Percentiles rank a stretch among this genome's conserved stretches.
These are phyloP conservation scores for Stegophylla sp. DNA, from an alignment of 2,888 invertebrate species.

Conservation along the genomic window DNA sequence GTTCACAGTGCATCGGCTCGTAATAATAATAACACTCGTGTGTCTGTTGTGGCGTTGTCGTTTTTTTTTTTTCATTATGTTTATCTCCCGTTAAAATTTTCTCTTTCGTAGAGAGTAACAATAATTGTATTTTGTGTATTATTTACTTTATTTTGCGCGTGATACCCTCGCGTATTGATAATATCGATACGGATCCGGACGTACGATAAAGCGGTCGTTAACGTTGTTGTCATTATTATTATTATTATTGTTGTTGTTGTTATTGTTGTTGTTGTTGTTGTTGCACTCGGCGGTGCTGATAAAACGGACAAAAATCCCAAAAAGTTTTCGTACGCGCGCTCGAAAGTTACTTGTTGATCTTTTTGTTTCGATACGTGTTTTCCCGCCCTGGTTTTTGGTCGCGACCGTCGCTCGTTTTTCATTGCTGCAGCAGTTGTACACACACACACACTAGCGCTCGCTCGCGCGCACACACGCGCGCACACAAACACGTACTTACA, in stretches of 20 bases:
- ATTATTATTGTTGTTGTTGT: too few relatives aligned
- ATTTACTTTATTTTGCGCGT: neutral
- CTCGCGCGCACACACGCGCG: neutral
- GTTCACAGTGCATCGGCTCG: too few relatives aligned
- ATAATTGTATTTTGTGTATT: too few relatives aligned
- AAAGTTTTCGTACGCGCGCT: neutral
- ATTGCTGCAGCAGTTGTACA: neutral
- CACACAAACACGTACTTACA: neutral
- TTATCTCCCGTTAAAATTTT: too few relatives aligned
- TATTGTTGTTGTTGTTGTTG: neutral
- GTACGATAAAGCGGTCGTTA: too few relatives aligned
- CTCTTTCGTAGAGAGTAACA: too few relatives aligned
- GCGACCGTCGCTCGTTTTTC: neutral
- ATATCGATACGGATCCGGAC: too few relatives aligned
- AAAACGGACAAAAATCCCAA: too few relatives aligned
- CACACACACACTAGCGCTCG: slow-evolving; percentile 1
- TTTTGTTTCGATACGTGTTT: slow-evolving; percentile 7
- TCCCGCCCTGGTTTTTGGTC: neutral
- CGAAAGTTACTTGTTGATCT: slow-evolving; percentile 32
- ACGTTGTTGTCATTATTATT: too few relatives aligned
- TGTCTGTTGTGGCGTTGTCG: too few relatives aligned
- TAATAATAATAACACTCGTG: too few relatives aligned
- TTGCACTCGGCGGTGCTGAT: neutral
- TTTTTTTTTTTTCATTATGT: too few relatives aligned
- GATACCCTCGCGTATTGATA: neutral